Evolutionary conservation across 2,113 vertebrate genomes (phyloP).

Genomic region (Rutilus rutilus): DNA sequence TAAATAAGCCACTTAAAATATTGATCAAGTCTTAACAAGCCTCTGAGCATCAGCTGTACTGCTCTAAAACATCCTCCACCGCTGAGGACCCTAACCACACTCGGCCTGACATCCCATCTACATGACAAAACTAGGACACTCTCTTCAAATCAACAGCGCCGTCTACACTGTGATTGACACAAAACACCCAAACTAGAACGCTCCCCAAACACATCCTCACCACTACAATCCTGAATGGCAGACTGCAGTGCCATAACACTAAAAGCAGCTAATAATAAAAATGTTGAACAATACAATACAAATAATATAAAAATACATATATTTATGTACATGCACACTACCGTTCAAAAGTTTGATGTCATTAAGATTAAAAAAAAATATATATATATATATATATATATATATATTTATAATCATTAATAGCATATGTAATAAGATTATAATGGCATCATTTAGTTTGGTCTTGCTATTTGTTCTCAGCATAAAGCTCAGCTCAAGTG

Average conservation of each 20-base stretch:
- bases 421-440: not conserved
- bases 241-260: not conserved
- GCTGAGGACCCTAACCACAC: not conserved
- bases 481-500: not conserved
- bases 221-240: not conserved
- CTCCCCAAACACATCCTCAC: not conserved
- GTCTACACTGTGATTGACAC: not conserved
- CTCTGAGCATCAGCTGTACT: conserved; percentile 41
- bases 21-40: conserved; percentile 62
- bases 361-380: too few species aligned
- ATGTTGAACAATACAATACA: too few species aligned
- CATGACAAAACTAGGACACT: not conserved
- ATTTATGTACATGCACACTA: too few species aligned
- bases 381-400: not conserved
- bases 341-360: too few species aligned
- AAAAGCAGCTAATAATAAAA: not conserved
- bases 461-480: not conserved
- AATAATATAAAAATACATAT: too few species aligned
- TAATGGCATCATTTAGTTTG: not conserved
- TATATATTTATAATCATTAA: not conserved
- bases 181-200: not conserved
- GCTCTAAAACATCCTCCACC: not conserved
- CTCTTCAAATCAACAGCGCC: not conserved
- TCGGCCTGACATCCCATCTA: not conserved
- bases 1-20: conserved; percentile 62